Percentiles rank a stretch among this genome's conserved stretches.
phyloP scores from a whole-genome alignment of 1,140 invertebrate genomes.

The Penaeus vannamei region DNA sequence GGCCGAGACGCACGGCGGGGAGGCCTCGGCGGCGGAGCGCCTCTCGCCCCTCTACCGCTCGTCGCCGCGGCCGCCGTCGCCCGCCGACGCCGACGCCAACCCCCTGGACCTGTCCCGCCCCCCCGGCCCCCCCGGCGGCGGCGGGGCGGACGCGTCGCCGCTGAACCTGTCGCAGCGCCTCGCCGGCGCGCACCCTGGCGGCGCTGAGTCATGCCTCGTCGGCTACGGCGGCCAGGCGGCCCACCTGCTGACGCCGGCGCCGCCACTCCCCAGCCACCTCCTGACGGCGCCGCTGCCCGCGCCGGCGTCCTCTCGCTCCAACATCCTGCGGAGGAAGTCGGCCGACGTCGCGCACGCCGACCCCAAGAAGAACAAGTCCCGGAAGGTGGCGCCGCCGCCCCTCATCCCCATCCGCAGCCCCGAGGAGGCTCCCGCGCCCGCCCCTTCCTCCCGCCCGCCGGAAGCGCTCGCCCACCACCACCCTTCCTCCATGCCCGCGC shows the following conservation, averaged over 20 bases:
- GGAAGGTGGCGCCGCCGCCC: constrained; percentile 57
- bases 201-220: constrained; percentile 19
- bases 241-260: constrained; percentile 27
- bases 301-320: constrained; percentile 4
- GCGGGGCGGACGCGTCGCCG: constrained; percentile 14
- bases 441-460: neutral
- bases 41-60: neutral
- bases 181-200: neutral
- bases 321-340: constrained; percentile 53
- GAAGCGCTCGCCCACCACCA: neutral
- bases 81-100: constrained; percentile 18
- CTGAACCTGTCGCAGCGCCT: constrained; percentile 49
- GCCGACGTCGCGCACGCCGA: constrained; percentile 41
- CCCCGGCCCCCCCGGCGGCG: neutral
- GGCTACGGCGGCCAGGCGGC: neutral
- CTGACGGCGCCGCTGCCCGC: constrained; percentile 10
- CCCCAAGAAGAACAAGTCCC: constrained; percentile 51
- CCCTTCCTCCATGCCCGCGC: neutral
- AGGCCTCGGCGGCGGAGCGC: too few relatives aligned
- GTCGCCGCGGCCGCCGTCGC: neutral
- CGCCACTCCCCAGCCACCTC: constrained; percentile 19
- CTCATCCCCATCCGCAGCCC: constrained; percentile 51
- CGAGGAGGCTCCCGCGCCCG: neutral
- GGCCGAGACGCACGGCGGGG: too few relatives aligned
- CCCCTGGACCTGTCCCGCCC: constrained; percentile 55